Base-by-base conservation (phyloP, 2,888 invertebrate species). In the Myathropa florea region DNA sequence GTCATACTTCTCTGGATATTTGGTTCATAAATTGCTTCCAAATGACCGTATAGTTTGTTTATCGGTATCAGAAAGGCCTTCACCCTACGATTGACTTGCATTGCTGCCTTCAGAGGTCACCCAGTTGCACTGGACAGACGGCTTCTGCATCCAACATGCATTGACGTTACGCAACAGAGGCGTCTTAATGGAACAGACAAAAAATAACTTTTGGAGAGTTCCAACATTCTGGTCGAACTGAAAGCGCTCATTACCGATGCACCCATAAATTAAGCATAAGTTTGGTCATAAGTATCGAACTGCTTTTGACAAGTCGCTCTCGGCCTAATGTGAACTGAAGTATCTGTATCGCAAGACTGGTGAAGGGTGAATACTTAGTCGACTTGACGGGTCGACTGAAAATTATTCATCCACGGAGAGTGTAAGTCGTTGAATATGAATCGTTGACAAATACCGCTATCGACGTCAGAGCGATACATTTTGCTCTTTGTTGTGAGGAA, bases 391-490 rank as follows among this genome's bases (percentile, higher is more conserved):
- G 53, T 30, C 28, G 21, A 67, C 55, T 67, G 23, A 68, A 55
- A 68, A 68, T 68, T 68, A 68, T 68, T 55, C 67, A 68, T 68
- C 55, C 33, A 3, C 21, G 53, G 55, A 14, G 67, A 23, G 39
- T n/a, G 39, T 68, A 24, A 10, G 2, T 23, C 10, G 21, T 10
- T n/a, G 24, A 57, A 24, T n/a, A 24, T 24, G 24, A 12, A 23
- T 9, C 24, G 57, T 23, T n/a, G n/a, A 14, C 10, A 14, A 26
- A 57, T 24, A 57, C 57, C 24, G 57, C 24, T 57, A 26, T 23
- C 57, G 24, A 57, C 57, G 57, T 24, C 57, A 57, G 24, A 4
- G 24, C 46, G 46, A 46, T 18, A 46, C 6, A 46, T 46, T 46
- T 46, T 46, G 39, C 39, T n/a, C n/a, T 46, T 46, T 4, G n/a